Base-by-base conservation (phyloP, 2,113 vertebrate species). In the Zosterops pallidus region DNA sequence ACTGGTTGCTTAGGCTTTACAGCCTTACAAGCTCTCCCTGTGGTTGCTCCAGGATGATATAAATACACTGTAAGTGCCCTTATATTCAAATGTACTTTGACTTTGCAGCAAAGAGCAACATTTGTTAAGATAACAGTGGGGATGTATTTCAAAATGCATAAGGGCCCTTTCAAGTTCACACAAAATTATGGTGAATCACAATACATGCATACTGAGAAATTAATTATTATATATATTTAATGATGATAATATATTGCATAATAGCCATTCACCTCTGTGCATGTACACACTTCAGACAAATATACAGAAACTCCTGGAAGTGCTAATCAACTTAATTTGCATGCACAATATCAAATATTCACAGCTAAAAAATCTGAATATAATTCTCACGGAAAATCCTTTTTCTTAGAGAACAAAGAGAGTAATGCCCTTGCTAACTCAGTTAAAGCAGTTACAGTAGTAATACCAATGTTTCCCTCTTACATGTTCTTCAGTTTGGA, bases 41-140 rank as follows among this genome's bases (percentile, higher is more conserved):
- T 68, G 21, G 41, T 72, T 90, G 46, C 37, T 57, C 37, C n/a
- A 92, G 8, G 25, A 83, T 53, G 29, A 87, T 37, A 92, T 41
- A 92, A 95, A 91, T 71, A 65, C 28, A n/a, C 24, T 91, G 14
- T 41, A 94, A 94, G 22, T 74, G 35, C 19, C 77, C 49, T 89
- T 80, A 69, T 42, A 79, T 87, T 85, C 70, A 92, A 90, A 94
- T 53, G 41, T n/a, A 62, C 49, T 87, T 76, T 22, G 57, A 83
- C 70, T 90, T 91, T 46, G 22, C 67, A 57, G 63, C 19, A 80
- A 83, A 93, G 24, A 87, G 31, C 53, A 53, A 50, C n/a, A 76
- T 82, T 93, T 81, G 3, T 91, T 90, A 93, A 86, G 50, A 83
- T 89, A 95, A 90, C 49, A 60, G 49, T 31, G 21, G 25, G 26